phyloP scores from a whole-genome alignment of 2,113 vertebrate genomes.

The Dryoscopus gambensis region DNA sequence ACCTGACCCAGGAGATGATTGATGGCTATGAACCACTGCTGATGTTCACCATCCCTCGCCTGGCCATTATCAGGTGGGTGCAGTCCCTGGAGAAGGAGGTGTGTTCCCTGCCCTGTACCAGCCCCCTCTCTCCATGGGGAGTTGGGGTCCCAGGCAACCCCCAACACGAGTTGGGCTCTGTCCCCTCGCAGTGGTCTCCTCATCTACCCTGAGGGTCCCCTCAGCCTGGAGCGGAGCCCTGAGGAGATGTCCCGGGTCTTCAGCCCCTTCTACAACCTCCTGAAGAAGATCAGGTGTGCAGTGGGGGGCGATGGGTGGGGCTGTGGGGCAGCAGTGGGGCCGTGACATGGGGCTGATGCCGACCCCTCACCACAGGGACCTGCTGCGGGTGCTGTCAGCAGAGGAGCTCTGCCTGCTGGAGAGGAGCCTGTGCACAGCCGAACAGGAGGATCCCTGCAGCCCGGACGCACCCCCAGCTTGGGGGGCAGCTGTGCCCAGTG shows the following conservation, averaged over 20 bases:
- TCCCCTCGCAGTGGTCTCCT: slow-evolving; percentile 65
- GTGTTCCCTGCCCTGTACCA: not conserved
- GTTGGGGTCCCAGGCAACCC: not conserved
- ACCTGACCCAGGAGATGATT: slow-evolving; percentile 76
- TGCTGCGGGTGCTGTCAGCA: slow-evolving; percentile 60
- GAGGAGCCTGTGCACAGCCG: slow-evolving; percentile 60
- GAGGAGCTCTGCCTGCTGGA: slow-evolving; percentile 71
- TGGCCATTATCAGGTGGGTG: slow-evolving; percentile 75
- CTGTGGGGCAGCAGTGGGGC: not conserved
- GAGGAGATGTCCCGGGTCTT: slow-evolving; percentile 72
- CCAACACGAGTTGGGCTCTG: accelerated
- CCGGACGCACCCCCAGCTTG: accelerated
- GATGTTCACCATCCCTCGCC: slow-evolving; percentile 78
- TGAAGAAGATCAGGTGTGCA: slow-evolving; percentile 71
- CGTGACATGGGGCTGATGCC: accelerated
- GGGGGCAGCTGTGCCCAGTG: not conserved
- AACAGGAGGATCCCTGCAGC: slow-evolving; percentile 7
- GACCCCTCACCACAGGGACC: slow-evolving; percentile 20
- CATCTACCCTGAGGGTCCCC: slow-evolving; percentile 75
- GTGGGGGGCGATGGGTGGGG: accelerated
- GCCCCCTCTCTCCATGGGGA: not conserved
- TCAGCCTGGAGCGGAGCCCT: slow-evolving; percentile 65
- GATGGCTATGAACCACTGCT: slow-evolving; percentile 73
- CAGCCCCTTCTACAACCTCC: slow-evolving; percentile 70
- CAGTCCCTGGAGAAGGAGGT: not conserved